Conservation (phyloP, 2,113 vertebrate genomes). For the Gobiocypris rarus region DNA sequence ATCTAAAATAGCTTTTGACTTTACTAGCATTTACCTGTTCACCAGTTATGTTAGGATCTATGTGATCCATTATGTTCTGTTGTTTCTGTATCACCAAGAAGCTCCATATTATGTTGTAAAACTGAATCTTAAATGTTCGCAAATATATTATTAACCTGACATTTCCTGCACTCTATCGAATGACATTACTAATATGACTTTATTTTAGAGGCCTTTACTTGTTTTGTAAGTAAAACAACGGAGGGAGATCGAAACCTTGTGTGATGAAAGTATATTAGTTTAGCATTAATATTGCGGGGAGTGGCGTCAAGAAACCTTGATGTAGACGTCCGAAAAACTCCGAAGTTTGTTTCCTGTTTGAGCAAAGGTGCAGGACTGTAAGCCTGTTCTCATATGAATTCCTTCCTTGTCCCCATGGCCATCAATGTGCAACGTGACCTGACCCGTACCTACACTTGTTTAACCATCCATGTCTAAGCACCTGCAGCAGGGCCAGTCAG, state of each 20-base stretch:
- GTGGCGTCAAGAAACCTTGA: not conserved
- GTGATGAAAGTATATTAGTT: too few relatives aligned
- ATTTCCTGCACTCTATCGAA: not conserved
- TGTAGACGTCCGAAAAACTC: not conserved
- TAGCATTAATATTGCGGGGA: not conserved
- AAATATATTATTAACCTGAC: not conserved
- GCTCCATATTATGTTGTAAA: not conserved
- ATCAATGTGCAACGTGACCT: slow-evolving; percentile 58
- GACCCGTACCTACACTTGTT: slow-evolving; percentile 53
- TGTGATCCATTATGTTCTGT: too few relatives aligned
- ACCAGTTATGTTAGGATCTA: too few relatives aligned
- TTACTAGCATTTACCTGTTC: not conserved
- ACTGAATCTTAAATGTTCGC: not conserved
- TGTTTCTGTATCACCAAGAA: too few relatives aligned
- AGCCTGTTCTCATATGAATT: slow-evolving; percentile 48
- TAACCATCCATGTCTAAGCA: slow-evolving; percentile 60
- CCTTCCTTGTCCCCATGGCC: slow-evolving; percentile 12
- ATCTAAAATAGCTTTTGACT: not conserved
- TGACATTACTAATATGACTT: not conserved
- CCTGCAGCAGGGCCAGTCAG: slow-evolving; percentile 35
- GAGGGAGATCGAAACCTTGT: not conserved
- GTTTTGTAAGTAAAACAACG: not conserved
- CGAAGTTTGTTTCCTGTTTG: not conserved
- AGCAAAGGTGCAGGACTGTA: slow-evolving; percentile 20
- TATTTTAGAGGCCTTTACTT: not conserved